Evolutionary conservation across 2,888 invertebrate genomes (phyloP), one percentile per base, ranked within the genome.

Genomic region (Orchestes rusci): DNA sequence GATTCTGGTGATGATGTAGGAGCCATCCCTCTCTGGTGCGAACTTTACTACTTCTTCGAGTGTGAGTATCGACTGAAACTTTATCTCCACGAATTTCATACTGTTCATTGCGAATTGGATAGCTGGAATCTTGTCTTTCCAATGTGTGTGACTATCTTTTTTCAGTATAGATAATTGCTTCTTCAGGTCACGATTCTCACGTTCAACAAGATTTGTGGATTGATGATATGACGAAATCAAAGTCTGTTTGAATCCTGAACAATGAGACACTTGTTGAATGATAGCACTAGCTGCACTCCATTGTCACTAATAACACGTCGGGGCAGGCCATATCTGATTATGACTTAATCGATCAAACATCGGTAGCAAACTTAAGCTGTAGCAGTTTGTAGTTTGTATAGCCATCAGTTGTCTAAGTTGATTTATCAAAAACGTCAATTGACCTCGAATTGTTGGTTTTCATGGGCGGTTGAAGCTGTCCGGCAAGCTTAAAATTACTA

Each of bases 281-380:
- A 60, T 45, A 1, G 35, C 53, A 15, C 56, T 50, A 64, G 64
- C 56, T 58, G 2, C 29, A 56, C 18, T 4, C 60, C 66, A 44
- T 66, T 67, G 43, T 68, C 65, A 19, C 56, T 58, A 2, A 59
- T 57, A 1, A 68, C 34, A 33, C 56, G 36, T 2, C 64, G 18
- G 0, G 64, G 65, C 1, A 56, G 35, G 1, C 65, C 65, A 49
- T 58, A 65, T 2, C 64, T 51, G 2, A 59, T 45, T 16, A 57
- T 45, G 10, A 59, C 41, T 44, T 61, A 55, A 19, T 58, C 46
- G 4, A 60, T 49, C 17, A 61, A 42, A n/a, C 27, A 50, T 29
- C 7, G 19, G 16, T 13, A 51, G 23, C 2, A 18, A 56, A 38
- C 60, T 58, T 3, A 59, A 50, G 55, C 57, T 60, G 28, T 46